Conservation (phyloP, 2,113 vertebrate species). For the Carassius auratus region DNA sequence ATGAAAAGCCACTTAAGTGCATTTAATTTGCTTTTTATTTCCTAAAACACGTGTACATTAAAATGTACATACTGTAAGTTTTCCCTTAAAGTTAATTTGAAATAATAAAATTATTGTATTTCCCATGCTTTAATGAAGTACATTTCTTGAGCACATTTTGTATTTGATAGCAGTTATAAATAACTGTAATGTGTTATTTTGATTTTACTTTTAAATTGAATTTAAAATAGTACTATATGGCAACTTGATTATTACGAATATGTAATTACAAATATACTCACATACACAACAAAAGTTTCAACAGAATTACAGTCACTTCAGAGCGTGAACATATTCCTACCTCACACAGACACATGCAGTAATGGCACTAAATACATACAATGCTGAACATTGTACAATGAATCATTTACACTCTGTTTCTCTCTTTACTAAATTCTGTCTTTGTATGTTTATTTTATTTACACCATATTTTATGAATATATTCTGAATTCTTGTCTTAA, state of each 20-base stretch:
- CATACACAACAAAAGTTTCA: neutral
- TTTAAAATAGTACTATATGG: neutral
- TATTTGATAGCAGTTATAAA: neutral
- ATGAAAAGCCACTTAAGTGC: neutral
- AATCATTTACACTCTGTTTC: neutral
- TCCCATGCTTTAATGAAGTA: neutral
- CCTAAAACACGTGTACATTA: neutral
- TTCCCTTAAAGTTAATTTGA: neutral
- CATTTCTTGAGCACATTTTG: neutral
- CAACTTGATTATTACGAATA: neutral
- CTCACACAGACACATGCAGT: too few relatives aligned
- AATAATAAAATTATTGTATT: neutral
- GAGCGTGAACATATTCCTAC: too few relatives aligned
- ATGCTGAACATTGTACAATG: too few relatives aligned
- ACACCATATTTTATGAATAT: neutral
- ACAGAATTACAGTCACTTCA: neutral
- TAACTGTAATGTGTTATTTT: neutral
- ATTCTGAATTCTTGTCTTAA: neutral
- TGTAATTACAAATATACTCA: neutral
- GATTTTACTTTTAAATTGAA: neutral
- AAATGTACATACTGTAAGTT: neutral
- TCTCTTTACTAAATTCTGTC: neutral
- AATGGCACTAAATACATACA: too few relatives aligned
- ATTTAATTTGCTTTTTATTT: neutral
- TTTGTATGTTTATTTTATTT: neutral